A percentile compares a stretch with the other conserved stretches of the same genome.
Evolutionary conservation across 2,113 vertebrate genomes (phyloP).

Genomic region (Anguilla rostrata): DNA sequence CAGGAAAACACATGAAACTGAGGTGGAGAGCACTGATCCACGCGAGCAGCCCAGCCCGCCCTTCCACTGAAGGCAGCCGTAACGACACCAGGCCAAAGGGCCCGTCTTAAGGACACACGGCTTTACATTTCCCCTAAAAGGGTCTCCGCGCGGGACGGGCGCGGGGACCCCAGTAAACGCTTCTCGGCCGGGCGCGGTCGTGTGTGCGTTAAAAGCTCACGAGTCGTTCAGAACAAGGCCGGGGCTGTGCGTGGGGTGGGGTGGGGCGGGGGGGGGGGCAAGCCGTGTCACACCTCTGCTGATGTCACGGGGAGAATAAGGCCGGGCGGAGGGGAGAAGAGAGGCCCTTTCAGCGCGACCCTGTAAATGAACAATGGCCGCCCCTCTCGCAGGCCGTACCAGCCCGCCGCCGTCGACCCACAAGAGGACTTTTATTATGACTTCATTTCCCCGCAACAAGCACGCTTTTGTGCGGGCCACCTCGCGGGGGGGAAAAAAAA

Average conservation of each 20-base stretch:
- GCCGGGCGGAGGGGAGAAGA: not conserved
- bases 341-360: not conserved
- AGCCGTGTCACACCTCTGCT: not conserved
- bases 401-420: not conserved
- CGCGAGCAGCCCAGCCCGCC: not conserved
- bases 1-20: too few relatives aligned
- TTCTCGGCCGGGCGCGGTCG: not conserved
- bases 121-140: not conserved
- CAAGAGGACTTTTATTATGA: not conserved
- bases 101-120: not conserved
- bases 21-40: not conserved
- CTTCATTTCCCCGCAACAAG: not conserved
- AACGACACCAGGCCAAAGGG: not conserved
- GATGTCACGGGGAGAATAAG: not conserved
- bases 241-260: not conserved
- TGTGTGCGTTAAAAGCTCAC: not conserved
- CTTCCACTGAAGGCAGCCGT: not conserved
- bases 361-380: not conserved
- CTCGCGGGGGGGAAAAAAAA: not conserved
- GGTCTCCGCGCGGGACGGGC: too few relatives aligned
- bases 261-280: not conserved
- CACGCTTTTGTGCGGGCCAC: conserved; percentile 3
- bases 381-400: not conserved
- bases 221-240: not conserved
- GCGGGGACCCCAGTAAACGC: not conserved